phyloP scores from a whole-genome alignment of 2,888 invertebrate species.

The Oxystoma pomonae region DNA sequence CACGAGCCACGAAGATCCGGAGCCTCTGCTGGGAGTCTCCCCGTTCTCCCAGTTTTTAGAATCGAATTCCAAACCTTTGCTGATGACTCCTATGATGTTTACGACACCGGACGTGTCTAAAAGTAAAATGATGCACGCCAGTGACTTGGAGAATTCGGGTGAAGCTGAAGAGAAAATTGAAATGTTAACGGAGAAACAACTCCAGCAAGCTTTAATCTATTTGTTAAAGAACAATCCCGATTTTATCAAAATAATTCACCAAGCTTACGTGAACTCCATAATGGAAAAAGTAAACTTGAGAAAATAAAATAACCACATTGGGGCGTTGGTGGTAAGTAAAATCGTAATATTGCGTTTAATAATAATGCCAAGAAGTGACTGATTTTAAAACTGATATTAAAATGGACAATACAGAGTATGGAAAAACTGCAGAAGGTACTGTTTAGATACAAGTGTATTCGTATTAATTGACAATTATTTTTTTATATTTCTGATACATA shows the following conservation, averaged over 20 bases:
- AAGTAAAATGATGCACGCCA: slow-evolving; percentile 17
- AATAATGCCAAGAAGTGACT: too few species aligned
- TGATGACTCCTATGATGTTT: slow-evolving; percentile 87
- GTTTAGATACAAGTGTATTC: too few species aligned
- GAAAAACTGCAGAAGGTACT: too few species aligned
- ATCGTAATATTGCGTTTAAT: too few species aligned
- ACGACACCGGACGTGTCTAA: slow-evolving; percentile 51
- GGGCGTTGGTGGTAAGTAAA: too few species aligned
- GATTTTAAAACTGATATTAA: too few species aligned
- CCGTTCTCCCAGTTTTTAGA: slow-evolving; percentile 55
- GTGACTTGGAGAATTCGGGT: slow-evolving; percentile 12
- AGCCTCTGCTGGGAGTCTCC: slow-evolving; percentile 42
- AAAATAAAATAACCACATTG: neutral
- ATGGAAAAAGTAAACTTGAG: slow-evolving; percentile 52
- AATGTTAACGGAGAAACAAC: slow-evolving; percentile 81
- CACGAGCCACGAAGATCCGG: slow-evolving; percentile 19
- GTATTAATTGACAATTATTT: too few species aligned
- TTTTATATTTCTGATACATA: too few species aligned
- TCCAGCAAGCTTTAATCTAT: slow-evolving; percentile 85
- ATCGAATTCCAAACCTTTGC: slow-evolving; percentile 62
- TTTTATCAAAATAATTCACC: slow-evolving; percentile 85
- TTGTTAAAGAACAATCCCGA: slow-evolving; percentile 82
- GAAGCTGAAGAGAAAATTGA: slow-evolving; percentile 50
- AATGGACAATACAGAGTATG: too few species aligned
- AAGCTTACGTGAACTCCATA: slow-evolving; percentile 87